phyloP scores from a whole-genome alignment of 2,888 invertebrate species.

The Sphaerophoria taeniata region DNA sequence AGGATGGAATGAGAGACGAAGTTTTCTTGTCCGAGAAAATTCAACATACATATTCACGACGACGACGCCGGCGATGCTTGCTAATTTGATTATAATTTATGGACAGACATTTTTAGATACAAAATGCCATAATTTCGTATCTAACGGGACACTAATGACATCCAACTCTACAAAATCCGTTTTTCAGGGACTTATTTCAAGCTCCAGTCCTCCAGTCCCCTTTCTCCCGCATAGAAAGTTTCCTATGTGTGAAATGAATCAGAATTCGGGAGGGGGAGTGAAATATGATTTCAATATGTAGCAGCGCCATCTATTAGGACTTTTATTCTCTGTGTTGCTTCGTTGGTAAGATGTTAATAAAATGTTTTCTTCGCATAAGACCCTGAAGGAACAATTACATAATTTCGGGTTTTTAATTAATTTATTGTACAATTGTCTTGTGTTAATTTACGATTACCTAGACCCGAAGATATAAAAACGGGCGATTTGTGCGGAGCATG shows the following conservation, averaged over 20 bases:
- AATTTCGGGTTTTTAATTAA: constrained; percentile 70
- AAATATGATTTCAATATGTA: constrained; percentile 69
- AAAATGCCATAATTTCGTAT: constrained; percentile 53
- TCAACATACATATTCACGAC: not conserved
- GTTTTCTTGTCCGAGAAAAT: constrained; percentile 35
- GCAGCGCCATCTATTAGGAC: constrained; percentile 66
- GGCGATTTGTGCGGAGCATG: not conserved
- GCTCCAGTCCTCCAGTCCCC: not conserved
- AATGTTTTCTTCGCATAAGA: constrained; percentile 62
- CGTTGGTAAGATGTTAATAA: constrained; percentile 48
- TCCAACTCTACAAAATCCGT: constrained; percentile 57
- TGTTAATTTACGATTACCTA: constrained; percentile 57
- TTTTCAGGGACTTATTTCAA: constrained; percentile 18
- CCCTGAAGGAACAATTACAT: constrained; percentile 74
- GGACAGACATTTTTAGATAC: constrained; percentile 30
- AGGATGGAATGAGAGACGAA: not conserved
- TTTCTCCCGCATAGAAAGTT: not conserved
- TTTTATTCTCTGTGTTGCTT: not conserved
- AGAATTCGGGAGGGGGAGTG: constrained; percentile 27
- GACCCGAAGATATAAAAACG: constrained; percentile 26
- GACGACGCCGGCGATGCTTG: not conserved
- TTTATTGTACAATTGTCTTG: constrained; percentile 72
- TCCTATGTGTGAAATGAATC: not conserved
- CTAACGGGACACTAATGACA: constrained; percentile 68
- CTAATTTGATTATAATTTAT: constrained; percentile 73